Base-by-base conservation (phyloP, 2,797 vertebrate genomes). In the Spondyliosoma cantharus region DNA sequence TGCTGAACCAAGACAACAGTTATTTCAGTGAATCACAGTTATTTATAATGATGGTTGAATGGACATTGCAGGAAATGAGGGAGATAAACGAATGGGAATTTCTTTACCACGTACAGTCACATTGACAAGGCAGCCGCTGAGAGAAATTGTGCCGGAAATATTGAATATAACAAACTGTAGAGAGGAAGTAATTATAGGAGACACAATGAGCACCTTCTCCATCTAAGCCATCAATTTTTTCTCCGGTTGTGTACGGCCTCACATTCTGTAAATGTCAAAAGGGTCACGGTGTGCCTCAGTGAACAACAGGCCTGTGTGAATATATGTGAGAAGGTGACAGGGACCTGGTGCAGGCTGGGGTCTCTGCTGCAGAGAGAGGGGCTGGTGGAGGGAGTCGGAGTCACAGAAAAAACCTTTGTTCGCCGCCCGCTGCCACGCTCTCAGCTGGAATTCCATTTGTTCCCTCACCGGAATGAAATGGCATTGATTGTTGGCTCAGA, bases 401-500 rank as follows among this genome's bases (percentile, higher is more conserved):
- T 87, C 86, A 80, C 67, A 90, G 81, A 70, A 77, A 86, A 87
- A 74, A 49, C 84, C 84, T 92, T 90, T 89, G 79, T 90, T 90
- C 72, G 20, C 67, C 9, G 43, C 76, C 88, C 61, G 88, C 87
- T 90, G 88, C 88, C 78, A 58, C 25, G 49, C 74, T 82, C 80
- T 86, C 91, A 90, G 92, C 90, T 92, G 94, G 93, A 94, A 93
- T 93, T 93, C 90, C 89, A 91, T 93, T 93, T 93, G 90, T 93
- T 92, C 86, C 71, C 79, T 91, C 85, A 70, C 80, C 17, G n/a
- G 90, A 93, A 93, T 93, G 91, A 95, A 94, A 93, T 89, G 79
- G 69, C 91, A 94, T 94, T 94, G 94, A 95, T 95, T 94, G 91
- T 92, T 93, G 91, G 91, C 93, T 94, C 88, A 90, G 89, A 93